Evolutionary conservation across 2,888 invertebrate species (phyloP).

Genomic region (Tinea trinotella): DNA sequence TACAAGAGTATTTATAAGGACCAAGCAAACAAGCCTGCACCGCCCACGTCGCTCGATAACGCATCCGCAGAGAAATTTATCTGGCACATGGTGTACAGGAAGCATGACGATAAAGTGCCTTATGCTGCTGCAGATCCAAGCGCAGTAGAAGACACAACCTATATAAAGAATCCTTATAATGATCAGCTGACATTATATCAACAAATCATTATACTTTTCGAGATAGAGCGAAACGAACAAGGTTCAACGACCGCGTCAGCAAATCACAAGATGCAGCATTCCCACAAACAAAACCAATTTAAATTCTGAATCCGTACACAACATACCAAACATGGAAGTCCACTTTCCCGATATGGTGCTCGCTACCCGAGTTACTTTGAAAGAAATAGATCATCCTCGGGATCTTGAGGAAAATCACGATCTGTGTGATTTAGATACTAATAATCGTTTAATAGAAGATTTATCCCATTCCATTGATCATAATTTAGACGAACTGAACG

Average conservation of each 20-base stretch:
- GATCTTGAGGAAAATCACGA: slow-evolving; percentile 26
- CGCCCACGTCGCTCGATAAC: slow-evolving; percentile 59
- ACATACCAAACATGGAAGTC: slow-evolving; percentile 20
- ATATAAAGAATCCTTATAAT: slow-evolving; percentile 31
- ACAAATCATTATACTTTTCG: slow-evolving; percentile 18
- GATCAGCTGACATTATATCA: slow-evolving; percentile 48
- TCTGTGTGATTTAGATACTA: slow-evolving; percentile 30
- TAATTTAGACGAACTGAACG: slow-evolving; percentile 46
- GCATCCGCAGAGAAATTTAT: slow-evolving; percentile 59
- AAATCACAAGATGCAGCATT: slow-evolving; percentile 22
- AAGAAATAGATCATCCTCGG: slow-evolving; percentile 21
- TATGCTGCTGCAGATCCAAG: not conserved
- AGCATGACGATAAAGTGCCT: slow-evolving; percentile 48
- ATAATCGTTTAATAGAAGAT: slow-evolving; percentile 29
- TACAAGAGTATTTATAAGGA: slow-evolving; percentile 62
- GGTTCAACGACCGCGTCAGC: slow-evolving; percentile 22
- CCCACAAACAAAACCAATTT: slow-evolving; percentile 20
- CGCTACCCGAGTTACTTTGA: slow-evolving; percentile 19
- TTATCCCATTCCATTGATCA: slow-evolving; percentile 51
- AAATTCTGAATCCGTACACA: slow-evolving; percentile 23
- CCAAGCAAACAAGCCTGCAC: slow-evolving; percentile 47
- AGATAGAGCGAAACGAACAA: slow-evolving; percentile 21
- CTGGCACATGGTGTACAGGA: slow-evolving; percentile 56
- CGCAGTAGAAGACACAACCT: not conserved
- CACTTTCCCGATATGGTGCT: slow-evolving; percentile 14